Percentiles rank a stretch among this genome's conserved stretches.
Evolutionary conservation across 2,797 vertebrate genomes (phyloP).

Genomic region (Sorex maritimensis): DNA sequence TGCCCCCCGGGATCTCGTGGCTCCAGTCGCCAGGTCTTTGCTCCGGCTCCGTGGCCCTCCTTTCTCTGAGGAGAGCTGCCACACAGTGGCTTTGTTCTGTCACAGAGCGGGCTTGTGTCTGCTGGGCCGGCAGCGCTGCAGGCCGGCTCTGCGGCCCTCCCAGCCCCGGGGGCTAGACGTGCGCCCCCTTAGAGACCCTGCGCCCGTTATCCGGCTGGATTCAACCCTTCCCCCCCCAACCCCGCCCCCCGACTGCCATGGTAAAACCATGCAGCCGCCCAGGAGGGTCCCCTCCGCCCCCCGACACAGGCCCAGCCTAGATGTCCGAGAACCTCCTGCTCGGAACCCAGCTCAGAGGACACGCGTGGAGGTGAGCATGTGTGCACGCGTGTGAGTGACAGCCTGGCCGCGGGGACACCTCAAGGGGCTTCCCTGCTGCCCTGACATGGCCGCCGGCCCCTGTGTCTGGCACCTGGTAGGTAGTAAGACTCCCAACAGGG

Average conservation of each 20-base stretch:
- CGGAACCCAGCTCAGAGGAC: background rate
- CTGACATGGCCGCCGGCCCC: background rate
- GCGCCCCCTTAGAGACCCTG: slow-evolving; percentile 10
- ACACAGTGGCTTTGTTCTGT: slow-evolving; percentile 63
- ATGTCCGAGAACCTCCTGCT: slow-evolving; percentile 6
- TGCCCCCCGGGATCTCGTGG: slow-evolving; percentile 13
- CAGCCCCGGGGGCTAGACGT: background rate
- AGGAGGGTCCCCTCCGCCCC: background rate
- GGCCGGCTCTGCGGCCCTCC: too few relatives aligned
- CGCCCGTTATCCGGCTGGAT: slow-evolving; percentile 1
- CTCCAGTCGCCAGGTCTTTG: slow-evolving; percentile 79
- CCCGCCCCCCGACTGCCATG: background rate
- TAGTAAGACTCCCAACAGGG: background rate
- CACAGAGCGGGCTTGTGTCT: slow-evolving; percentile 72
- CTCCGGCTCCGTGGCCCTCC: slow-evolving; percentile 35
- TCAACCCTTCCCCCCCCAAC: background rate
- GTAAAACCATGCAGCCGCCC: slow-evolving; percentile 28
- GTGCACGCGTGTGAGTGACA: background rate
- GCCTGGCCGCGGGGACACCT: background rate
- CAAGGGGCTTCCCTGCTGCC: slow-evolving; percentile 16
- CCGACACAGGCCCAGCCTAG: background rate
- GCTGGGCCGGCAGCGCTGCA: too few relatives aligned
- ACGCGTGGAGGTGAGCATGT: background rate
- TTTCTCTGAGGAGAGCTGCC: slow-evolving; percentile 57
- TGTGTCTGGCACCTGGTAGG: background rate